Conservation (phyloP, 1,140 invertebrate genomes). For the Drosophila guanche region DNA sequence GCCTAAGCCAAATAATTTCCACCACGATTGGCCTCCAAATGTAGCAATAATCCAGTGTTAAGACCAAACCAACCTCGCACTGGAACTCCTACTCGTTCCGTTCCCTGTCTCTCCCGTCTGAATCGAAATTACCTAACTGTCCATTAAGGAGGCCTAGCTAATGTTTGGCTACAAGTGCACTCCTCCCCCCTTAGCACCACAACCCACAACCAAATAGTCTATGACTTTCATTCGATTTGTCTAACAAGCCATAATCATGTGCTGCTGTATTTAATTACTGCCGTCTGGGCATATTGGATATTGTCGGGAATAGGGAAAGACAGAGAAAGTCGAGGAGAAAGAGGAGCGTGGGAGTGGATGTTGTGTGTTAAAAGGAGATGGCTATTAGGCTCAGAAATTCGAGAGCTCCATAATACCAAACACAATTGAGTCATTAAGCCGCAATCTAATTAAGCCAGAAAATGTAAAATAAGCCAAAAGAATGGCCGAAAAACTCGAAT, state of each 20-base stretch:
- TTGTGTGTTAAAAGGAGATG: slow-evolving; percentile 8
- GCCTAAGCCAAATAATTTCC: slow-evolving; percentile 23
- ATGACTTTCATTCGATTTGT: slow-evolving; percentile 73
- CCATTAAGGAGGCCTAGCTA: slow-evolving; percentile 26
- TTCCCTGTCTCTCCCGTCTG: neutral
- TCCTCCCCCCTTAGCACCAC: slow-evolving; percentile 8
- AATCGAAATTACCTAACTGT: slow-evolving; percentile 11
- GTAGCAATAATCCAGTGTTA: slow-evolving; percentile 45
- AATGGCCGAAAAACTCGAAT: slow-evolving; percentile 26
- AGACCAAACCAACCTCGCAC: slow-evolving; percentile 31
- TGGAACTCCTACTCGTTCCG: slow-evolving; percentile 9
- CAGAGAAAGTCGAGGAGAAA: neutral
- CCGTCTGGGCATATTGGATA: slow-evolving; percentile 66
- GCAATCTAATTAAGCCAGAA: slow-evolving; percentile 79
- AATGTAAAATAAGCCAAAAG: slow-evolving; percentile 62
- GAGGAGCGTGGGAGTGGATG: neutral
- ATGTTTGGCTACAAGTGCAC: slow-evolving; percentile 54
- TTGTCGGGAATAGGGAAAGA: slow-evolving; percentile 27
- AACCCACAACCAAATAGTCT: slow-evolving; percentile 33
- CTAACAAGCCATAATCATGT: slow-evolving; percentile 80
- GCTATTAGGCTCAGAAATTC: slow-evolving; percentile 9
- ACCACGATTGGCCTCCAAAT: slow-evolving; percentile 24
- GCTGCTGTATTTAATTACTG: slow-evolving; percentile 78
- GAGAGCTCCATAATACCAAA: slow-evolving; percentile 63
- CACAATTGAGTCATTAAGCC: slow-evolving; percentile 81